Base-by-base conservation (phyloP, 2,888 invertebrate species). In the Orthosia incerta region DNA sequence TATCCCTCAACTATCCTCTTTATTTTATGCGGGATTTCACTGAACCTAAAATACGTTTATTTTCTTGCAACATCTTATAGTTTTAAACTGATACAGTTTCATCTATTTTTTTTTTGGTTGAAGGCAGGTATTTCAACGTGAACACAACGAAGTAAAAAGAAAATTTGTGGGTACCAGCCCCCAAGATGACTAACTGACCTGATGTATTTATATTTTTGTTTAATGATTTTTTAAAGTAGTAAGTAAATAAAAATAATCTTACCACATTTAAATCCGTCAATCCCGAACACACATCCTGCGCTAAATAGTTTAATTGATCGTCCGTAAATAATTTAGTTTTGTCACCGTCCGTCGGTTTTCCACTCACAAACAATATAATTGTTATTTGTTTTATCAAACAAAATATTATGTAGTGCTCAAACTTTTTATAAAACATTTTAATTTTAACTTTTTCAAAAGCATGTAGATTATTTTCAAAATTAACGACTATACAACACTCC, bases 241-340 rank as follows among this genome's bases (percentile, higher is more conserved):
- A 51, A n/a, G 51, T n/a, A n/a, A 55, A 23, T 26, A 16, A 23
- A 65, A 62, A 51, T 53, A 55, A 59, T 71, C 87, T 80, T 82
- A 87, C 88, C 87, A 80, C 70, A 57, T 74, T 56, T 18, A 75
- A 45, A 12, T 31, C n/a, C 16, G 70, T n/a, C 67, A 90, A 71
- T 0, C 86, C 83, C 3, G 2, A 39, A 83, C 91, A 92, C 61
- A 91, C 80, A 4, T 23, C 23, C 3, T 23, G 0, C 5, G 86
- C 87, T 45, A 91, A 71, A 56, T 31, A 7, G 7, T 79, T 0
- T 56, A 86, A 70, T 45, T 86, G 85, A 18, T 26, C 53, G 31
- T 79, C 48, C 50, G 76, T 64, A 66, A 84, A 62, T n/a, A 80
- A 50, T 55, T 63, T 71, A 46, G 57, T 53, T 23, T 61, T 26